Evolutionary conservation across 2,797 vertebrate species (phyloP).

Genomic region (Anguilla anguilla): DNA sequence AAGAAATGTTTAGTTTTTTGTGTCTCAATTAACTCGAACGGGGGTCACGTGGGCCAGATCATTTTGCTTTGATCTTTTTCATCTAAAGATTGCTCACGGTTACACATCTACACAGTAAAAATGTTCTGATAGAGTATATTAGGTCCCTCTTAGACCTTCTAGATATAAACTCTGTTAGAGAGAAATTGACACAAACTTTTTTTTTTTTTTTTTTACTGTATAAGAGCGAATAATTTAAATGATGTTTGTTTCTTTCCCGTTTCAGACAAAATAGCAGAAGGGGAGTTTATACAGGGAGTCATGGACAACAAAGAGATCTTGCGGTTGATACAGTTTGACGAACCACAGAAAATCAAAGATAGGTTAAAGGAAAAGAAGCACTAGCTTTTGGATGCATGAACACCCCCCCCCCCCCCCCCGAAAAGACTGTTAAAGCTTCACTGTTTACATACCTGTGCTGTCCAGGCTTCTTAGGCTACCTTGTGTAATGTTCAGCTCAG

Average conservation of each 20-base stretch:
- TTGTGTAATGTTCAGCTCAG: not conserved
- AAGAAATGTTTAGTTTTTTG: not conserved
- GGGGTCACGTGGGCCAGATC: not conserved
- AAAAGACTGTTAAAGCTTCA: constrained; percentile 52
- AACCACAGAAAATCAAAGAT: constrained; percentile 83
- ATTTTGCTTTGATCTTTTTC: not conserved
- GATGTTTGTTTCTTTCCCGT: not conserved
- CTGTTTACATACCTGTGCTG: constrained; percentile 44
- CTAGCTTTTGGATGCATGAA: constrained; percentile 49
- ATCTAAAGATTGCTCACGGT: not conserved
- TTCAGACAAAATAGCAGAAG: constrained; percentile 86
- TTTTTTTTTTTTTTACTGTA: too few species aligned
- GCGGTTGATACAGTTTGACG: constrained; percentile 85
- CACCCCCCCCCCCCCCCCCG: not conserved
- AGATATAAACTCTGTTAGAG: too few species aligned
- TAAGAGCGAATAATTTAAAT: not conserved
- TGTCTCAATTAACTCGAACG: not conserved
- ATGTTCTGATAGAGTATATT: too few species aligned
- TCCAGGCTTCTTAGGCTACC: constrained; percentile 38
- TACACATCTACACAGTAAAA: not conserved
- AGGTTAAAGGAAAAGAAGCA: constrained; percentile 81
- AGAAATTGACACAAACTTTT: too few species aligned
- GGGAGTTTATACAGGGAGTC: constrained; percentile 87
- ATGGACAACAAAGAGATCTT: constrained; percentile 88
- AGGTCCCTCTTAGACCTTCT: too few species aligned